phyloP scores from a whole-genome alignment of 2,797 vertebrate genomes.

The Spinibarbus caldwelli region DNA sequence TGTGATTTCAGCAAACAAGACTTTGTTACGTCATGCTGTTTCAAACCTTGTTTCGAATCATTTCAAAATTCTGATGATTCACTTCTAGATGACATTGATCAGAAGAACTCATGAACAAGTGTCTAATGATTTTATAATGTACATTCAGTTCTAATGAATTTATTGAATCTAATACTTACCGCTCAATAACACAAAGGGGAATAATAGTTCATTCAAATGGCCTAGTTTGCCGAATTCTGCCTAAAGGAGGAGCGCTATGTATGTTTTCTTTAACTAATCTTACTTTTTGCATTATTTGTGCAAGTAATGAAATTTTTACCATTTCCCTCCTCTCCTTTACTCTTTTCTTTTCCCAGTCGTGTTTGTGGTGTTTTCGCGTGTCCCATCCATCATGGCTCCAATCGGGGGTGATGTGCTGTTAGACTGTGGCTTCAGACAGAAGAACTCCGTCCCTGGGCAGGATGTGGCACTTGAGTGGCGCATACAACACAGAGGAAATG shows the following conservation, averaged over 20 bases:
- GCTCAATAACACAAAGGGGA: not conserved
- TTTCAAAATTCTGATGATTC: not conserved
- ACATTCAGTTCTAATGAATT: not conserved
- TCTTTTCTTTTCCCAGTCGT: slow-evolving; percentile 72
- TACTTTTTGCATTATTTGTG: not conserved
- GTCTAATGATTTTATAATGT: not conserved
- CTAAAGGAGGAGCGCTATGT: not conserved
- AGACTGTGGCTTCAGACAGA: slow-evolving; percentile 81
- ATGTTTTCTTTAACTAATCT: not conserved
- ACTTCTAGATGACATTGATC: too few species aligned
- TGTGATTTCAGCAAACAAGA: too few species aligned
- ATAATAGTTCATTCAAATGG: not conserved
- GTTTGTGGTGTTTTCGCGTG: slow-evolving; percentile 81
- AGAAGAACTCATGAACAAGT: too few species aligned
- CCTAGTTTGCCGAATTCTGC: not conserved
- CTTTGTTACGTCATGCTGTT: too few species aligned
- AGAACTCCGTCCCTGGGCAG: slow-evolving; percentile 60
- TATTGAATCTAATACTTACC: not conserved
- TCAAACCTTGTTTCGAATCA: not conserved
- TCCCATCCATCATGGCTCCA: slow-evolving; percentile 66
- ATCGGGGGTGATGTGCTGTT: slow-evolving; percentile 75
- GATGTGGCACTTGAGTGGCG: slow-evolving; percentile 81
- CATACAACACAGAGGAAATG: slow-evolving; percentile 81
- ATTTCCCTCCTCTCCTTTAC: not conserved
- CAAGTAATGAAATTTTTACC: not conserved